Evolutionary conservation across 1,140 invertebrate species (phyloP).

Genomic region (Macrotrachela quadricornifera): DNA sequence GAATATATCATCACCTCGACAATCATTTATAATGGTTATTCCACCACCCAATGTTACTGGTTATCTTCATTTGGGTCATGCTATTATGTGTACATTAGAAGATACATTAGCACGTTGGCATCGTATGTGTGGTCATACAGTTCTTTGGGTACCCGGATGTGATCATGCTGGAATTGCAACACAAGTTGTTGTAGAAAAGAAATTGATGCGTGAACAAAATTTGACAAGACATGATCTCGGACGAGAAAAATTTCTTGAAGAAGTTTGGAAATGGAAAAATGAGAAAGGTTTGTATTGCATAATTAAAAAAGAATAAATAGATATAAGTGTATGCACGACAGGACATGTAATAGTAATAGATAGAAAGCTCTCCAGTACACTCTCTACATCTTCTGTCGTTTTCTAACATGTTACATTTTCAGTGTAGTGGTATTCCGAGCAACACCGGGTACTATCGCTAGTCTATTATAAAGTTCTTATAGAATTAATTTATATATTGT

Average conservation of each 20-base stretch:
- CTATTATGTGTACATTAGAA: conserved; percentile 81
- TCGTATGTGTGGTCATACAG: conserved; percentile 75
- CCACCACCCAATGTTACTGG: conserved; percentile 98
- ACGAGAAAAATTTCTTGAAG: conserved; percentile 56
- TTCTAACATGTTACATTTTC: too few species aligned
- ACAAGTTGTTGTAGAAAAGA: conserved; percentile 72
- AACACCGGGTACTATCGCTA: too few species aligned
- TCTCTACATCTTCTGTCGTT: too few species aligned
- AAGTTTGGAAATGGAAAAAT: conserved; percentile 87
- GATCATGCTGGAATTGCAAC: conserved; percentile 99
- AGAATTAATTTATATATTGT: too few species aligned
- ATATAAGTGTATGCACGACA: too few species aligned
- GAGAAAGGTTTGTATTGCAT: conserved; percentile 39
- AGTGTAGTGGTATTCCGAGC: too few species aligned
- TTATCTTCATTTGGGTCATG: conserved; percentile 84
- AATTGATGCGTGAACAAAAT: conserved; percentile 37
- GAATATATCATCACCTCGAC: conserved; percentile 8
- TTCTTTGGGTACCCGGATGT: conserved; percentile 89
- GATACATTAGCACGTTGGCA: conserved; percentile 78
- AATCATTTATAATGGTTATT: conserved; percentile 74
- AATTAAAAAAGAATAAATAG: too few species aligned
- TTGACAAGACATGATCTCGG: conserved; percentile 70
- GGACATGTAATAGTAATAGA: too few species aligned
- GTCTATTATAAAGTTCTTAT: too few species aligned
- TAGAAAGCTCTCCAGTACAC: too few species aligned